These are phyloP conservation scores for Xylocopa sonorina DNA, from an alignment of 1,140 invertebrate species.

Conservation along the genomic window DNA sequence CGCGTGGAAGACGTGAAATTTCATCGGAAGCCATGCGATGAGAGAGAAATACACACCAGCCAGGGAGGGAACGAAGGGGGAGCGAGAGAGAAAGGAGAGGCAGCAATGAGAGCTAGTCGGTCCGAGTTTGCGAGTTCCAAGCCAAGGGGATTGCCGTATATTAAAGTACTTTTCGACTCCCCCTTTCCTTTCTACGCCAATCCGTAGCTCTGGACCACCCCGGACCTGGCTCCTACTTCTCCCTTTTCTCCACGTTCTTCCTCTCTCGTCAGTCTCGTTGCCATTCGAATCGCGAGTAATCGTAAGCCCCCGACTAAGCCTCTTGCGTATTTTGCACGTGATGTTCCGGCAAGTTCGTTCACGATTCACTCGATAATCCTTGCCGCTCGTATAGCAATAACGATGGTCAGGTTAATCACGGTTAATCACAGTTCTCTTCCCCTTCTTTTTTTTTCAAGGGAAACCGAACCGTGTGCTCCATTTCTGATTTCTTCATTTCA, in stretches of 20 bases:
- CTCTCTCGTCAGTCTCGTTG: slow-evolving; percentile 60
- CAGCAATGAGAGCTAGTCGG: slow-evolving; percentile 61
- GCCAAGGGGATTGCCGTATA: slow-evolving; percentile 77
- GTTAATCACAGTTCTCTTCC: slow-evolving; percentile 19
- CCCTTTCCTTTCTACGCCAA: slow-evolving; percentile 57
- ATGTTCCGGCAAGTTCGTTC: slow-evolving; percentile 51
- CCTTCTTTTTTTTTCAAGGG: neutral
- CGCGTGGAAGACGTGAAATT: slow-evolving; percentile 74
- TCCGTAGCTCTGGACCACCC: slow-evolving; percentile 56
- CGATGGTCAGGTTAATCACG: slow-evolving; percentile 5
- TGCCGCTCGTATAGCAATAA: neutral
- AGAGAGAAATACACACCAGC: slow-evolving; percentile 55
- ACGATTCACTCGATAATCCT: slow-evolving; percentile 20
- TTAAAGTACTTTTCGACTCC: slow-evolving; percentile 77
- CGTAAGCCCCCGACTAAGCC: slow-evolving; percentile 64
- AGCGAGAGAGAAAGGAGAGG: slow-evolving; percentile 36
- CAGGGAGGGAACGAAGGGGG: slow-evolving; percentile 28
- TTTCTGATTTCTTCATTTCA: neutral
- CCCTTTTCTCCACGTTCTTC: slow-evolving; percentile 50
- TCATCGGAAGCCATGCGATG: slow-evolving; percentile 75
- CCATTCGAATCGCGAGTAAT: slow-evolving; percentile 69
- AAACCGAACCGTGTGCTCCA: neutral
- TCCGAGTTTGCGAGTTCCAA: slow-evolving; percentile 76
- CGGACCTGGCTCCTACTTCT: slow-evolving; percentile 40
- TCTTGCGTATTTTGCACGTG: slow-evolving; percentile 63